phyloP scores from a whole-genome alignment of 2,797 vertebrate species.

The Microctenopoma steveboyesi region DNA sequence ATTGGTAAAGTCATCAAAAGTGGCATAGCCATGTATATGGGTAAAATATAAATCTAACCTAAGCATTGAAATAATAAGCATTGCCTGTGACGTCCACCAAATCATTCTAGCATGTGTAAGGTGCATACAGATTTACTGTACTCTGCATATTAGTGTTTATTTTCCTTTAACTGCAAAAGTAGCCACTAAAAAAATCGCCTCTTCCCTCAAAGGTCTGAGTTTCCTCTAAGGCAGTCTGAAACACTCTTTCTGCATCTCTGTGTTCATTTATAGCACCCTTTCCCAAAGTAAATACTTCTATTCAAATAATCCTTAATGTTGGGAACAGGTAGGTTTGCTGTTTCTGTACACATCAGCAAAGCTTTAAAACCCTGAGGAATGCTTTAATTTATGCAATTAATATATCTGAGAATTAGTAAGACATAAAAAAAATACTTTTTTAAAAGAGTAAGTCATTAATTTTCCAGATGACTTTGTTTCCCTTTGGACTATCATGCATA shows the following conservation, averaged over 20 bases:
- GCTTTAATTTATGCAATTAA: constrained; percentile 62
- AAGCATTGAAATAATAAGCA: constrained; percentile 43
- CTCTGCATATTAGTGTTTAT: constrained; percentile 20
- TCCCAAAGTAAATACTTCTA: constrained; percentile 77
- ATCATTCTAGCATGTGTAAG: constrained; percentile 11
- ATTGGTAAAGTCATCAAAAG: constrained; percentile 86
- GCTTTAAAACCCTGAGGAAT: constrained; percentile 48
- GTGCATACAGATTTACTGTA: constrained; percentile 26
- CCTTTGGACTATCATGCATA: constrained; percentile 53
- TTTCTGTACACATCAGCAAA: constrained; percentile 39
- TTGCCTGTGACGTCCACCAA: constrained; percentile 16
- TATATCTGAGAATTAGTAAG: constrained; percentile 52
- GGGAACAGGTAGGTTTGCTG: constrained; percentile 55
- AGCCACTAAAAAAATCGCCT: constrained; percentile 45
- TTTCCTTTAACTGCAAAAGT: constrained; percentile 32
- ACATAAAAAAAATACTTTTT: constrained; percentile 39
- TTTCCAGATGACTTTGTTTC: constrained; percentile 52
- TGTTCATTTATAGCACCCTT: constrained; percentile 78
- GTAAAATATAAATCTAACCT: constrained; percentile 64
- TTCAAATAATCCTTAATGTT: constrained; percentile 73
- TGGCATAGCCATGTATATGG: constrained; percentile 84
- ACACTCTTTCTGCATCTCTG: constrained; percentile 71
- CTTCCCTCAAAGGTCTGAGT: constrained; percentile 50
- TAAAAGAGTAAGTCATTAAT: constrained; percentile 50
- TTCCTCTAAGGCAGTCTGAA: constrained; percentile 69